Conservation (phyloP, 2,888 invertebrate genomes). For the Pollenia labialis region DNA sequence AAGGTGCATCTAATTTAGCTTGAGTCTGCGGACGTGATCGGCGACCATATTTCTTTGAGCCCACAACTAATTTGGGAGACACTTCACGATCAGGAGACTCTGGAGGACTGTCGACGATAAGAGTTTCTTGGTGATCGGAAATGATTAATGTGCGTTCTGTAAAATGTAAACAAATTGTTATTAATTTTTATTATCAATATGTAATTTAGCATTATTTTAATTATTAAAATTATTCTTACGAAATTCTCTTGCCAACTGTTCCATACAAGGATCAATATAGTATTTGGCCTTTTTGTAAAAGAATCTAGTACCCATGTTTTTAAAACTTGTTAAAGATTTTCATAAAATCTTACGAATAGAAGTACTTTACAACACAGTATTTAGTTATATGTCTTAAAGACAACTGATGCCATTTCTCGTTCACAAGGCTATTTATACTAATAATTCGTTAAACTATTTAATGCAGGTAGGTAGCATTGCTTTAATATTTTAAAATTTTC, state of each 20-base stretch:
- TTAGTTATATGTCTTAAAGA: slow-evolving; percentile 22
- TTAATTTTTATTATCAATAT: slow-evolving; percentile 7
- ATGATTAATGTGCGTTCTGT: slow-evolving; percentile 81
- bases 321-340: slow-evolving; percentile 18
- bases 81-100: slow-evolving; percentile 88
- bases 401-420: slow-evolving; percentile 24
- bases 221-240: slow-evolving; percentile 75
- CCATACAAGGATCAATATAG: slow-evolving; percentile 76
- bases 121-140: slow-evolving; percentile 76
- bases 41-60: slow-evolving; percentile 90
- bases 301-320: slow-evolving; percentile 80
- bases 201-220: not conserved
- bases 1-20: slow-evolving; percentile 79
- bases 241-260: slow-evolving; percentile 77
- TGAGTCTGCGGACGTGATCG: slow-evolving; percentile 87
- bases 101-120: slow-evolving; percentile 81
- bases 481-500: not conserved
- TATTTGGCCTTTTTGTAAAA: slow-evolving; percentile 77
- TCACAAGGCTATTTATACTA: slow-evolving; percentile 26
- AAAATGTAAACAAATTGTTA: slow-evolving; percentile 16
- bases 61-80: slow-evolving; percentile 89
- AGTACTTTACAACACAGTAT: slow-evolving; percentile 1
- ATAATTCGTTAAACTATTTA: not conserved
- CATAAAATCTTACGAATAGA: slow-evolving; percentile 13
- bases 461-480: not conserved